Percentiles rank a stretch among this genome's conserved stretches.
Conservation (phyloP, 2,113 vertebrate species). For the Lycaon pictus region DNA sequence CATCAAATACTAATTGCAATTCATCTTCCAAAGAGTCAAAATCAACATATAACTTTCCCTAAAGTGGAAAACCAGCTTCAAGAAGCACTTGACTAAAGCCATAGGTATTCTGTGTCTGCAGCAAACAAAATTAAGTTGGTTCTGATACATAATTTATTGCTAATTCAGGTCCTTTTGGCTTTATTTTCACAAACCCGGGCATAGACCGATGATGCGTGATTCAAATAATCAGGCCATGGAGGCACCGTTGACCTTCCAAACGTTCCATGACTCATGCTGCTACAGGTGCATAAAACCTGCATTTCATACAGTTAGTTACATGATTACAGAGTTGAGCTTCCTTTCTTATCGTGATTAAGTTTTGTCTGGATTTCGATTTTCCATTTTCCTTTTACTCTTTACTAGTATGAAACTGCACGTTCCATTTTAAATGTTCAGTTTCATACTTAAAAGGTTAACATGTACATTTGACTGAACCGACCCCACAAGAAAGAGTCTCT, state of each 20-base stretch:
- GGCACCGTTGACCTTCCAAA: background rate
- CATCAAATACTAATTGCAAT: slow-evolving; percentile 65
- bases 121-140: background rate
- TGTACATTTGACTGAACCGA: background rate
- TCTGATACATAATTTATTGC: background rate
- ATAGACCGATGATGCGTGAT: background rate
- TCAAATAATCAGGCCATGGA: background rate
- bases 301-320: background rate
- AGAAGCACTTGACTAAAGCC: background rate
- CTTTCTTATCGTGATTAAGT: background rate
- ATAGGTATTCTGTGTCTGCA: background rate
- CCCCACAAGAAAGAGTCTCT: background rate
- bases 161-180: background rate
- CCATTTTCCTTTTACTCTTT: background rate
- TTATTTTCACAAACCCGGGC: background rate
- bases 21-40: slow-evolving; percentile 61
- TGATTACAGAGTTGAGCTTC: background rate
- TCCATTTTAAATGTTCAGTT: background rate
- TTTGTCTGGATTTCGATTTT: background rate
- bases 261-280: background rate
- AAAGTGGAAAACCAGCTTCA: background rate
- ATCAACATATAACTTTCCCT: slow-evolving; percentile 38
- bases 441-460: background rate
- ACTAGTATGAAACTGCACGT: background rate
- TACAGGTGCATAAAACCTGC: background rate